Evolutionary conservation across 2,113 vertebrate genomes (phyloP), one percentile per base, ranked within the genome.

Genomic region (Leptocoma aspasia): DNA sequence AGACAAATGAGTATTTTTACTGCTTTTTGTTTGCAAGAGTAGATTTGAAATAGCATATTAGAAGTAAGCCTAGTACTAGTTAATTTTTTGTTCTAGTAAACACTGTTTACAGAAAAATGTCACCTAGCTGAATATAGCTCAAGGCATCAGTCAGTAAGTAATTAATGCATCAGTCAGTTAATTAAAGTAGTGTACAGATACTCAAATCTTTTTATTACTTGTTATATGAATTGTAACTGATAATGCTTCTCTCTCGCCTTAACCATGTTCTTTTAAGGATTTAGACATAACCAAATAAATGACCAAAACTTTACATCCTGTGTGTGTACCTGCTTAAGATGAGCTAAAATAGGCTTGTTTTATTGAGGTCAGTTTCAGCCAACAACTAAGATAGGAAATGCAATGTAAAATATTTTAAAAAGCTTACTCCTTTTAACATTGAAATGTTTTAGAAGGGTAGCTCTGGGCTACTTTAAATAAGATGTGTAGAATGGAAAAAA

Each of bases 161-260:
- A 39, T 39, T 39, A 39, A 39, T 10, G 39, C 39, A 39, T 39
- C 39, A 39, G 39, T 39, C 39, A 39, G 3, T 97, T 97, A 97
- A 73, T 85, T 66, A 80, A 52, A 78, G 82, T 87, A 96, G 94
- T 97, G 92, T 97, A 97, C 83, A 96, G 90, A 64, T 90, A 73
- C 78, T 80, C 81, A 26, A 64, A 60, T 97, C 94, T 86, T 97
- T 96, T 93, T 96, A 95, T 94, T 86, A 80, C 83, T 95, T 91
- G 77, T 94, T 92, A 94, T 79, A 96, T 33, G 90, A 94, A 94
- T 92, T 90, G 87, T 96, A 97, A 97, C 95, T 94, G 95, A 90
- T 96, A 70, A n/a, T 59, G 97, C 96, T 98, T 98, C 77, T 97
- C 92, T 98, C 91, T 96, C 26, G 96, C 98, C 98, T 98, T 98